phyloP scores from a whole-genome alignment of 2,113 vertebrate species.

The Antechinus flavipes region DNA sequence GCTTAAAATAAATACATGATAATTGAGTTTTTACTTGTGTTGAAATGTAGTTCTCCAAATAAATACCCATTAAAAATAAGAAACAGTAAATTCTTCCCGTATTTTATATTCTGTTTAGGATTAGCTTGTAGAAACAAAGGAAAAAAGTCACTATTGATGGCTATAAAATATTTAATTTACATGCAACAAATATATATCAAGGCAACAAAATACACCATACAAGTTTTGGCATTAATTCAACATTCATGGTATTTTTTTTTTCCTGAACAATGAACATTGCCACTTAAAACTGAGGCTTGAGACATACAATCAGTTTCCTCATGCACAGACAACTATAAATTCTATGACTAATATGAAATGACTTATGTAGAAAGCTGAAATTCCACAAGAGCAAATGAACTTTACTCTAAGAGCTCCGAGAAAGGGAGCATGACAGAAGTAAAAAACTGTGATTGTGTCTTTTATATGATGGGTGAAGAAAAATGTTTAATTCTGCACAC shows the following conservation, averaged over 20 bases:
- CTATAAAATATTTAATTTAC: constrained; percentile 88
- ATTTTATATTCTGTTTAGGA: constrained; percentile 22
- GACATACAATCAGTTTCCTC: constrained; percentile 69
- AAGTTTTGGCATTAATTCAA: constrained; percentile 63
- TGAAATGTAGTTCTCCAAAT: constrained; percentile 50
- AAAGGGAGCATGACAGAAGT: constrained; percentile 75
- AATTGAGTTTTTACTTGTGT: constrained; percentile 31
- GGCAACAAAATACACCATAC: constrained; percentile 79
- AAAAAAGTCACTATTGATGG: constrained; percentile 60
- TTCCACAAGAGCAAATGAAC: constrained; percentile 62
- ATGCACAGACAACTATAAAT: constrained; percentile 80
- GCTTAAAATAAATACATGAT: not conserved
- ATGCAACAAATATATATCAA: constrained; percentile 83
- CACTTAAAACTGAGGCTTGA: constrained; percentile 73
- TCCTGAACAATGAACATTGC: constrained; percentile 61
- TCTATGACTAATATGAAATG: constrained; percentile 52
- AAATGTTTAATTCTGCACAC: constrained; percentile 64
- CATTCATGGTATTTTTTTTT: constrained; percentile 62
- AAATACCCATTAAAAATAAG: constrained; percentile 29
- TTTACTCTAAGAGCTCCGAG: constrained; percentile 77
- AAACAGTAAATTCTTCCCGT: constrained; percentile 29
- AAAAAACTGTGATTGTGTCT: constrained; percentile 66
- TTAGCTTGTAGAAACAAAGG: constrained; percentile 51
- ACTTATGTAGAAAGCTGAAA: constrained; percentile 71
- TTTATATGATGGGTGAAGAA: constrained; percentile 4